Percentiles rank a stretch among this genome's conserved stretches.
Evolutionary conservation across 2,113 vertebrate species (phyloP).

Genomic region (Phrynosoma platyrhinos): DNA sequence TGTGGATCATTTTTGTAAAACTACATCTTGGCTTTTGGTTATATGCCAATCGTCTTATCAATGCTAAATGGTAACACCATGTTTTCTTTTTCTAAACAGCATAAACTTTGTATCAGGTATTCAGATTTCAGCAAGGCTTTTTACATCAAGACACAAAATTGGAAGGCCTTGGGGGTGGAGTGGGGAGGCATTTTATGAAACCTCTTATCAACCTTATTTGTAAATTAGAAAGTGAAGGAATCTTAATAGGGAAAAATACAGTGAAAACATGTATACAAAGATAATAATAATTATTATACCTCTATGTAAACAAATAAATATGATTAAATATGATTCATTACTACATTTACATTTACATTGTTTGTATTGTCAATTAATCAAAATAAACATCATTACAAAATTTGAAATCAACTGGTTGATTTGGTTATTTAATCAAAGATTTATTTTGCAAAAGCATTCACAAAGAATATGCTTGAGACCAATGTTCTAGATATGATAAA

Average conservation of each 20-base stretch:
- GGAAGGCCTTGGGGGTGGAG: no score
- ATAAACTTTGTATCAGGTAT: not conserved
- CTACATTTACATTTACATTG: not conserved
- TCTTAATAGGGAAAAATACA: not conserved
- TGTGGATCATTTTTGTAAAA: not conserved
- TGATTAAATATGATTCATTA: no score
- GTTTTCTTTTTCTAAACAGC: not conserved
- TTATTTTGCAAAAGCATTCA: not conserved
- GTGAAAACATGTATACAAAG: no score
- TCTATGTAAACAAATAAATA: not conserved
- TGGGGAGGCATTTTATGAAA: not conserved
- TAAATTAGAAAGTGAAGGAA: not conserved
- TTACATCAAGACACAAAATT: not conserved
- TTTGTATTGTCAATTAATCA: not conserved
- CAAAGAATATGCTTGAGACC: not conserved
- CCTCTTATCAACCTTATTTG: not conserved
- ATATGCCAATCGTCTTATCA: not conserved
- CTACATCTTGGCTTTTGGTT: not conserved
- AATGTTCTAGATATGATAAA: not conserved
- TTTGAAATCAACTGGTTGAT: not conserved
- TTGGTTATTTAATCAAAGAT: not conserved
- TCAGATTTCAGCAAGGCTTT: not conserved
- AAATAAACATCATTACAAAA: not conserved
- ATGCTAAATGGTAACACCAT: not conserved
- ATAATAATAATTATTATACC: not conserved